Evolutionary conservation across 37 sponge, comb jelly and placozoan species (phyloP).

Genomic region (Ianthella basta): DNA sequence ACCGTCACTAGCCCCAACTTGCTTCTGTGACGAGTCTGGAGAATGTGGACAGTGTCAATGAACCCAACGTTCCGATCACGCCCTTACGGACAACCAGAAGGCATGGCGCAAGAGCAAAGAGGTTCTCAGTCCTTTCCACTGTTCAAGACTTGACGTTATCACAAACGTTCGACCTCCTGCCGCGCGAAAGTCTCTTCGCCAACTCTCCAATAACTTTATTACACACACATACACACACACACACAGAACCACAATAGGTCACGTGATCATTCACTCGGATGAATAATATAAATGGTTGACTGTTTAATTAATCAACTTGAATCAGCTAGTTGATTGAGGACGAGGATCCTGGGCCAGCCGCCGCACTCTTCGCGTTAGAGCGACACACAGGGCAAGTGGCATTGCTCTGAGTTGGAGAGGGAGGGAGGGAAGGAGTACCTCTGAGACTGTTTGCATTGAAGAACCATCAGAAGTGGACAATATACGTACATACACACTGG

Average conservation of each 20-base stretch:
- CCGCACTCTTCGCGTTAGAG: neutral
- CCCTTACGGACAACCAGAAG: neutral
- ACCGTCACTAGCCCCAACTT: neutral
- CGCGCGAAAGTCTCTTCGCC: no score
- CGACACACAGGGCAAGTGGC: constrained; percentile 15
- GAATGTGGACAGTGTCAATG: no score
- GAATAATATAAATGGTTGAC: neutral
- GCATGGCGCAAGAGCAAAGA: no score
- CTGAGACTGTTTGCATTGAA: neutral
- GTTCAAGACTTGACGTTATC: no score
- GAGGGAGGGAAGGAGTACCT: neutral
- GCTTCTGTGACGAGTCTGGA: neutral
- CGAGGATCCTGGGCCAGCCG: neutral
- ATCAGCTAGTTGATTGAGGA: no score
- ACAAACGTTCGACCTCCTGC: no score
- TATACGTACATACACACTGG: neutral
- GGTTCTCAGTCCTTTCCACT: no score
- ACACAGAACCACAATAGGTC: neutral
- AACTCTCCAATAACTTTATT: no score
- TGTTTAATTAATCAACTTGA: no score
- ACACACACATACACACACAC: no score
- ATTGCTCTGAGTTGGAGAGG: neutral
- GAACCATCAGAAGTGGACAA: neutral
- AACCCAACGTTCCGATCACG: neutral
- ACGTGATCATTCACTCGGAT: neutral